A percentile compares a stretch with the other conserved stretches of the same genome.
These are phyloP conservation scores for Lepisosteus osseus DNA, from an alignment of 2,113 vertebrate species.

Conservation along the genomic window DNA sequence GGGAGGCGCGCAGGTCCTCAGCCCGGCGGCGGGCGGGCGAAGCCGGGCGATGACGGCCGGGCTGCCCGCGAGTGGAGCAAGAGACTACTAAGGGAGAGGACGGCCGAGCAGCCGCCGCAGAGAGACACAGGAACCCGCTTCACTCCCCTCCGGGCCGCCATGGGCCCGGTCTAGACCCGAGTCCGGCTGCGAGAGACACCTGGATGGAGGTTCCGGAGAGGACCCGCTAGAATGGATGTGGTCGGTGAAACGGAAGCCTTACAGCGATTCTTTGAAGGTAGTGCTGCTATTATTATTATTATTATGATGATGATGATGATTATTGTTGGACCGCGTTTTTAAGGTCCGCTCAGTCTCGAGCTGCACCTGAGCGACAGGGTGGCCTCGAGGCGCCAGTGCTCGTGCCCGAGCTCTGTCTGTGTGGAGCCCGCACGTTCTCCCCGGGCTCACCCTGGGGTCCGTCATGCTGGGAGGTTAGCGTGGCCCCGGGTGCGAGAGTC, in stretches of 20 bases:
- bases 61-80: neutral
- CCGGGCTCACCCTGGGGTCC: no score
- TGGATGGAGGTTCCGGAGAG: slow-evolving; percentile 73
- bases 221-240: slow-evolving; percentile 89
- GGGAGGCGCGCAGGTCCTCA: slow-evolving; percentile 23
- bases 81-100: neutral
- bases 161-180: slow-evolving; percentile 30
- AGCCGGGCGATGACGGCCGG: no score
- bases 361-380: slow-evolving; percentile 8
- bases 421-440: no score
- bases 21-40: no score
- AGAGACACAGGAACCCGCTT: slow-evolving; percentile 26
- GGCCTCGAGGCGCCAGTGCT: neutral
- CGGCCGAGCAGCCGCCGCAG: neutral
- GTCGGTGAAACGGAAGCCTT: slow-evolving; percentile 97
- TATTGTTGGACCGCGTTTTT: neutral
- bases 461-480: no score
- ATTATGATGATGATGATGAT: neutral
- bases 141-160: slow-evolving; percentile 38
- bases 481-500: no score
- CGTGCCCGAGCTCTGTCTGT: no score
- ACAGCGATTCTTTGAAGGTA: slow-evolving; percentile 98
- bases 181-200: slow-evolving; percentile 39
- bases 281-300: slow-evolving; percentile 25
- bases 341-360: neutral